Evolutionary conservation across 2,888 invertebrate species (phyloP).

Genomic region (Tiliacea citrago): DNA sequence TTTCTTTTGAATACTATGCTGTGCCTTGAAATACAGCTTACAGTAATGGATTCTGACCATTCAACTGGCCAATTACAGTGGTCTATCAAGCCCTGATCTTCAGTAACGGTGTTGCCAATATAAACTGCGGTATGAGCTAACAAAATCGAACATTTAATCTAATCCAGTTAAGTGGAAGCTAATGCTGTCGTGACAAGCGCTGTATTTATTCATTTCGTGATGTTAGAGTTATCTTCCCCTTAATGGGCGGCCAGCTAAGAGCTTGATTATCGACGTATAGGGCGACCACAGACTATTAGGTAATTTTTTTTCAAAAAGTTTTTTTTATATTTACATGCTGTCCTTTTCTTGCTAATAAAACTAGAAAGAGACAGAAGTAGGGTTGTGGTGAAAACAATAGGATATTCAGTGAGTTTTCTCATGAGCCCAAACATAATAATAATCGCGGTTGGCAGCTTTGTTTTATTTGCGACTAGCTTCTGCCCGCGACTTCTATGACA

Average conservation of each 20-base stretch:
- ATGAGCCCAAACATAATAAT: not conserved
- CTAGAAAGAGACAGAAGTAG: not conserved
- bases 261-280: slow-evolving; percentile 74
- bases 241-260: slow-evolving; percentile 84
- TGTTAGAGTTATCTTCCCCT: slow-evolving; percentile 77
- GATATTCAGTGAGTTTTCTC: not conserved
- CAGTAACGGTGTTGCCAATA: slow-evolving; percentile 57
- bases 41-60: slow-evolving; percentile 4
- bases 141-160: slow-evolving; percentile 76
- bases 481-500: too few relatives aligned
- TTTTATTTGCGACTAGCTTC: not conserved
- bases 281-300: slow-evolving; percentile 48
- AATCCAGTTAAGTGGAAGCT: slow-evolving; percentile 85
- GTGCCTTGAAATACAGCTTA: not conserved
- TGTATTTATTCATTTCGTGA: slow-evolving; percentile 79
- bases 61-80: slow-evolving; percentile 41
- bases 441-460: not conserved
- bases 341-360: not conserved
- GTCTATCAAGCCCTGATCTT: slow-evolving; percentile 57
- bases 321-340: not conserved
- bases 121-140: slow-evolving; percentile 61
- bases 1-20: not conserved
- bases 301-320: not conserved
- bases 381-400: not conserved
- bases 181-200: slow-evolving; percentile 82